Conservation (phyloP, 2,797 vertebrate genomes). For the Gorsachius magnificus region DNA sequence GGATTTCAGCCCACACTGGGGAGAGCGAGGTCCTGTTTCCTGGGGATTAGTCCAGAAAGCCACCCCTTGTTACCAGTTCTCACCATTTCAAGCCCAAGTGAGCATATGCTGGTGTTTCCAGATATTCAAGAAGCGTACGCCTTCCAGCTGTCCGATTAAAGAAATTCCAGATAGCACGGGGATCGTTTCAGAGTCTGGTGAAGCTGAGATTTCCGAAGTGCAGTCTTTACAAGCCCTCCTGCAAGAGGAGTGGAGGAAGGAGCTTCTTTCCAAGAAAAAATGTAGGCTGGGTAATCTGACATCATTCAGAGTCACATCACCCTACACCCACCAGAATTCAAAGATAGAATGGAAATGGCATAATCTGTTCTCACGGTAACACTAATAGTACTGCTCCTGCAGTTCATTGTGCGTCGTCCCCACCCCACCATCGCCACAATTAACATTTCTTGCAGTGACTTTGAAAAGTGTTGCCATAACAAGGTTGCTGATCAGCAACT, state of each 20-base stretch:
- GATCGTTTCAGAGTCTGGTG: constrained; percentile 5
- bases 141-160: neutral
- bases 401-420: constrained; percentile 32
- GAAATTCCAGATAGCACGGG: neutral
- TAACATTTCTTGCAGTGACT: constrained; percentile 44
- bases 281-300: constrained; percentile 64
- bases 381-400: constrained; percentile 39
- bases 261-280: constrained; percentile 72
- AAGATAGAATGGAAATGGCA: constrained; percentile 65
- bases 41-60: neutral
- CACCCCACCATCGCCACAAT: neutral
- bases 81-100: neutral
- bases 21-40: constrained; percentile 13
- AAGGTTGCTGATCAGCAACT: constrained; percentile 50
- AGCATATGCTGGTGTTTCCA: neutral
- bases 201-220: constrained; percentile 18
- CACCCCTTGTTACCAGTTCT: neutral
- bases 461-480: constrained; percentile 57
- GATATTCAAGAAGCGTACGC: neutral
- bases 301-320: constrained; percentile 68
- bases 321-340: constrained; percentile 51
- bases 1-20: neutral
- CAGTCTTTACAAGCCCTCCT: constrained; percentile 27
- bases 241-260: constrained; percentile 33
- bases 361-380: constrained; percentile 58